phyloP scores from a whole-genome alignment of 2,888 invertebrate species.

The Pachydiplax longipennis region DNA sequence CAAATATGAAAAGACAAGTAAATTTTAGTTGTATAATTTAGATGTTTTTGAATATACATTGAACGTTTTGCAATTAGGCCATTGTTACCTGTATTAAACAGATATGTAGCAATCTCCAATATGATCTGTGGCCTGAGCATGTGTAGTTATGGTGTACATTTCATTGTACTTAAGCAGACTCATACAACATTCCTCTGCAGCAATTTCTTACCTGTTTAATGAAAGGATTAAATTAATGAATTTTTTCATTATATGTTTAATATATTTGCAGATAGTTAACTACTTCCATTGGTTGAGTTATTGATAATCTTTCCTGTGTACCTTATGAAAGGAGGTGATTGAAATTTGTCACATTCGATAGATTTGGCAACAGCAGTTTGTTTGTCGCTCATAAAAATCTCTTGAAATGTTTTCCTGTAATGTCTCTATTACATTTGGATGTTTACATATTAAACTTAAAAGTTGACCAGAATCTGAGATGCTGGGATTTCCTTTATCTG shows the following conservation, averaged over 20 bases:
- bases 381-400: not conserved
- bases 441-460: not conserved
- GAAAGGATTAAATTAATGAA: conserved; percentile 14
- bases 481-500: not conserved
- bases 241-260: not conserved
- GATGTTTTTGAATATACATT: conserved; percentile 5
- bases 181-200: conserved; percentile 12
- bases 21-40: conserved; percentile 8
- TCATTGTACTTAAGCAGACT: conserved; percentile 5
- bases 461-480: not conserved
- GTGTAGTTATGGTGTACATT: not conserved
- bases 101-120: not conserved
- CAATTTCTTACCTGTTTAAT: conserved; percentile 16
- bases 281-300: not conserved
- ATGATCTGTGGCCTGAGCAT: conserved; percentile 1
- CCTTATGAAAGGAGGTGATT: not conserved
- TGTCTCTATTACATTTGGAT: not conserved
- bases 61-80: conserved; percentile 1
- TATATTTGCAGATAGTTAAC: not conserved
- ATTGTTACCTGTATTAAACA: not conserved
- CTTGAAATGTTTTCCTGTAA: not conserved
- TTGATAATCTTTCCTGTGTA: not conserved
- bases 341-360: not conserved
- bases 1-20: not conserved
- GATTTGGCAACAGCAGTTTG: not conserved